Percentiles rank a stretch among this genome's conserved stretches.
Evolutionary conservation across 2,113 vertebrate species (phyloP).

Genomic region (Sinosuthora webbiana): DNA sequence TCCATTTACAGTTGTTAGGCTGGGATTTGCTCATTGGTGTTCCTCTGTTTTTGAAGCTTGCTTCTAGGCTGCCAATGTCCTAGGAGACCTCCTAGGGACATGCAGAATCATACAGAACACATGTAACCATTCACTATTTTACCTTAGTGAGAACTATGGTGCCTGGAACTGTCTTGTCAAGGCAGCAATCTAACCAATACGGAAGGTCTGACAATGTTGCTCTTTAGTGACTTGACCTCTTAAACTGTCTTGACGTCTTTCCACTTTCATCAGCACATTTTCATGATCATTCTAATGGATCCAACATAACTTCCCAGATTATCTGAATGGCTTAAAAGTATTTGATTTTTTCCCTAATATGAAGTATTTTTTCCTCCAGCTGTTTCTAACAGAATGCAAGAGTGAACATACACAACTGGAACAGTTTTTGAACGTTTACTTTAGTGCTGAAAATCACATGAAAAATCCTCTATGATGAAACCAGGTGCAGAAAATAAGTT

Average conservation of each 20-base stretch:
- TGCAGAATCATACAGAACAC: not conserved
- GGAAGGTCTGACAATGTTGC: not conserved
- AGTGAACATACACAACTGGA: not conserved
- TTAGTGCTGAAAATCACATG: not conserved
- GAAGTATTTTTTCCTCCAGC: not conserved
- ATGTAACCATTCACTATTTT: not conserved
- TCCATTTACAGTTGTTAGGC: not conserved
- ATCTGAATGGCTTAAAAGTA: not conserved
- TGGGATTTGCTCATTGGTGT: not conserved
- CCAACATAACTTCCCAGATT: not conserved
- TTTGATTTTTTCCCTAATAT: not conserved
- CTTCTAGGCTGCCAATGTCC: not conserved
- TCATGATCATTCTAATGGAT: not conserved
- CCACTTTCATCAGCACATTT: not conserved
- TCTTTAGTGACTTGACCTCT: not conserved
- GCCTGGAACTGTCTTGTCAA: not conserved
- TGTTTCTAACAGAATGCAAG: not conserved
- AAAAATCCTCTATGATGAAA: not conserved
- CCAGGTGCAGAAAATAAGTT: not conserved
- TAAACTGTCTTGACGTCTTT: not conserved
- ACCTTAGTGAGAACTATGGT: not conserved
- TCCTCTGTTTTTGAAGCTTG: not conserved
- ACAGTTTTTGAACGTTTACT: not conserved
- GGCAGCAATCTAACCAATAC: not conserved
- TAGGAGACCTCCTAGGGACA: not conserved